Conservation (phyloP, 2,888 invertebrate genomes). For the Anagyrus pseudococci region DNA sequence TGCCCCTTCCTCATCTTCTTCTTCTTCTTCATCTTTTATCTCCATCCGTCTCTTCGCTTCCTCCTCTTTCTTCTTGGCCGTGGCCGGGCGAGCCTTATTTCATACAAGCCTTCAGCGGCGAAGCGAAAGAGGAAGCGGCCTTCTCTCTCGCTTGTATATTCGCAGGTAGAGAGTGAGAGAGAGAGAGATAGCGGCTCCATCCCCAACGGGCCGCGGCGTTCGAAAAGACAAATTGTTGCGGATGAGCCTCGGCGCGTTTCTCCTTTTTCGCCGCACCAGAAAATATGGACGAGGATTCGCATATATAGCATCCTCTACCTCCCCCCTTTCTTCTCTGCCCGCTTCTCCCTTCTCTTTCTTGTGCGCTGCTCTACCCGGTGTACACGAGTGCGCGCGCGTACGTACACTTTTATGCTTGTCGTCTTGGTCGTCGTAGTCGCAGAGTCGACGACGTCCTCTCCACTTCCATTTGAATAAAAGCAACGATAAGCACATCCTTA, state of each 20-base stretch:
- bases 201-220: not conserved
- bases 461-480: constrained; percentile 60
- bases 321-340: not conserved
- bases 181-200: too few relatives aligned
- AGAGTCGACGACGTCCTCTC: constrained; percentile 40
- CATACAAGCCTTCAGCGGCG: not conserved
- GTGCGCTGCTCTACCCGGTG: not conserved
- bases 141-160: not conserved
- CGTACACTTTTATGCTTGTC: constrained; percentile 53
- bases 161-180: not conserved
- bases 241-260: not conserved
- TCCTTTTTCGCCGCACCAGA: constrained; percentile 1
- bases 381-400: not conserved
- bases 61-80: not conserved
- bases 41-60: not conserved
- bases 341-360: constrained; percentile 1
- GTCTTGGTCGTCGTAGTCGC: constrained; percentile 22
- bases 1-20: not conserved
- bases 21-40: not conserved
- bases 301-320: too few relatives aligned
- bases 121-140: not conserved
- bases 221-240: constrained; percentile 37
- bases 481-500: constrained; percentile 61
- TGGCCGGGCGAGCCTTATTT: not conserved
- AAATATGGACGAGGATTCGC: constrained; percentile 13